Conservation (phyloP, 2,113 vertebrate genomes). For the Rhipidura dahli region DNA sequence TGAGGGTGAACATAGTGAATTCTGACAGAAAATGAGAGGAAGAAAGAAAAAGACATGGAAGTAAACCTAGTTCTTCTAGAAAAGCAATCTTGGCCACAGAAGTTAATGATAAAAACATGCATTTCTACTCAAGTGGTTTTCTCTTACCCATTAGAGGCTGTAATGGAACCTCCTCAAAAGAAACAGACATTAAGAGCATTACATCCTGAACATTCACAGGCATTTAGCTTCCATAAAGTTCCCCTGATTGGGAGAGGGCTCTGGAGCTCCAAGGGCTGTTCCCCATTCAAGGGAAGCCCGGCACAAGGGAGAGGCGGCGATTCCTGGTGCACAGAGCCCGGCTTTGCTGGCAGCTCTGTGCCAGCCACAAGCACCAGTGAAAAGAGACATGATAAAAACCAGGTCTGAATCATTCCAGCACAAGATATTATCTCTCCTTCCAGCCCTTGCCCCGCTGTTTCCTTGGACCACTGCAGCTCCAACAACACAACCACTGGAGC, state of each 20-base stretch:
- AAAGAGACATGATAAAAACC: background rate
- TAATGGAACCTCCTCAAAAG: background rate
- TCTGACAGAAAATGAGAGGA: background rate
- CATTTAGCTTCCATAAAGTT: background rate
- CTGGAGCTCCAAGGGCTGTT: background rate
- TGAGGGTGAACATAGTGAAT: background rate
- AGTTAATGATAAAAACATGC: slow-evolving; percentile 13
- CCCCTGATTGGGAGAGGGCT: background rate
- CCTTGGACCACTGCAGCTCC: background rate
- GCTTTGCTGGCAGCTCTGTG: background rate
- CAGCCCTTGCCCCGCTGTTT: background rate
- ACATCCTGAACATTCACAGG: background rate
- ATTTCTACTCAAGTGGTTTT: background rate
- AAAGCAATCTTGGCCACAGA: background rate
- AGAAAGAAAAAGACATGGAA: background rate
- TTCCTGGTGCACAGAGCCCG: background rate
- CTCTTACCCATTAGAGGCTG: background rate
- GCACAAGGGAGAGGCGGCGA: background rate
- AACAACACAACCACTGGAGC: background rate
- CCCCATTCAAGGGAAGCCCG: background rate
- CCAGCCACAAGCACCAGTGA: background rate
- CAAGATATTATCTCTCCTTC: background rate
- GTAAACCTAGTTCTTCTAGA: background rate
- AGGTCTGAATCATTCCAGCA: background rate
- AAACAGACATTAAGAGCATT: background rate